Percentiles rank a stretch among this genome's conserved stretches.
Evolutionary conservation across 2,797 vertebrate species (phyloP).

Genomic region (Bryconaethiops microstoma): DNA sequence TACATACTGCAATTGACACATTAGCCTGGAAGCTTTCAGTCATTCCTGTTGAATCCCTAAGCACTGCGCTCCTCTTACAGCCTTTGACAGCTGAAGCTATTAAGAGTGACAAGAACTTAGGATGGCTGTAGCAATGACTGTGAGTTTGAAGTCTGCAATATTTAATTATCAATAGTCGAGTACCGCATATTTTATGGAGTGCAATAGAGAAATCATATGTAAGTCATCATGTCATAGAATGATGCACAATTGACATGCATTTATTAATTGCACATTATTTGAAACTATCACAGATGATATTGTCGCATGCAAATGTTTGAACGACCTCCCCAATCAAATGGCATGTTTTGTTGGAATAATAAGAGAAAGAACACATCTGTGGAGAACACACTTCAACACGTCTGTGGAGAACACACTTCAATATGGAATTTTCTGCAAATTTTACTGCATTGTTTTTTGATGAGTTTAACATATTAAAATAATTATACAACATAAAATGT

Average conservation of each 20-base stretch:
- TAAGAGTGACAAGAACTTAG: not conserved
- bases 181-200: conserved; percentile 3
- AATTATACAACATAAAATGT: too few relatives aligned
- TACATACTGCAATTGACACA: not conserved
- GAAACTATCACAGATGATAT: not conserved
- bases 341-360: too few relatives aligned
- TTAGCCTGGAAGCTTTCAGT: not conserved
- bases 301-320: too few relatives aligned
- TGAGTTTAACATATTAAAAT: too few relatives aligned
- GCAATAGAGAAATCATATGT: not conserved
- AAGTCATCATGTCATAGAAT: conserved; percentile 17
- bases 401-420: too few relatives aligned
- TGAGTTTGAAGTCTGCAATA: not conserved
- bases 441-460: too few relatives aligned
- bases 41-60: not conserved
- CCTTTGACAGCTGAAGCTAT: not conserved
- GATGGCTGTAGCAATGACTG: not conserved
- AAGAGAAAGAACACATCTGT: too few relatives aligned
- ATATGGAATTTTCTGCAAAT: too few relatives aligned
- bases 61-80: not conserved
- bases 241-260: conserved; percentile 21
- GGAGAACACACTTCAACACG: too few relatives aligned
- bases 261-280: conserved; percentile 6
- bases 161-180: not conserved
- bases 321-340: too few relatives aligned